Evolutionary conservation across 2,113 vertebrate genomes (phyloP), one percentile per base, ranked within the genome.

Genomic region (Pipa parva): DNA sequence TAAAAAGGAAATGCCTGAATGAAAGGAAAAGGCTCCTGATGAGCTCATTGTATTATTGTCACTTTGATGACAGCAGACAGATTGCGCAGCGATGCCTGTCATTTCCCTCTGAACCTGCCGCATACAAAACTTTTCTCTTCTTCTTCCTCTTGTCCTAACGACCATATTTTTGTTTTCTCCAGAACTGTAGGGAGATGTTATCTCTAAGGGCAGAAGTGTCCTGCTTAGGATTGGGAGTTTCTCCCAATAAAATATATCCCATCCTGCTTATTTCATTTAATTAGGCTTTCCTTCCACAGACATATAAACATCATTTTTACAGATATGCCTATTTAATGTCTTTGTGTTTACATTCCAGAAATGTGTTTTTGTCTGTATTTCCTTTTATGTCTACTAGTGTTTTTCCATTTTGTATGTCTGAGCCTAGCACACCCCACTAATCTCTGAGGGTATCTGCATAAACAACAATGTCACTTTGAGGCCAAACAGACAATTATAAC

Each of bases 181-280:
- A 26, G 22, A 51, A 52, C 26, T 60, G 37, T 24, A 69, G 21
- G 29, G 46, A 60, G 65, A 60, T 60, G 29, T 59, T 69, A 69
- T 59, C 65, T 59, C 57, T 69, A 13, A 24, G 65, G 65, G 60
- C 11, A 22, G 39, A 52, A 29, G 46, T 52, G n/a, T 48, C 48
- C 46, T 7, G 15, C 46, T 27, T 52, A 36, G 48, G 31, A 69
- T 60, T 46, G 48, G 65, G 65, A 37, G 65, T 69, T 49, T 46
- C 46, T 46, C 46, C 45, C 57, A 69, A 52, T 60, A 60, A 22
- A 29, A 48, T 57, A 58, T 48, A 69, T 69, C 65, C 42, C 46
- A 60, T 69, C 65, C 51, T 59, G 57, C 57, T 60, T 51, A 60
- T 69, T 59, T 60, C 27, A 69, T 69, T 59, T 69, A 52, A 69